These are phyloP conservation scores for Eupithecia dodoneata DNA, from an alignment of 2,888 invertebrate species.

Conservation along the genomic window DNA sequence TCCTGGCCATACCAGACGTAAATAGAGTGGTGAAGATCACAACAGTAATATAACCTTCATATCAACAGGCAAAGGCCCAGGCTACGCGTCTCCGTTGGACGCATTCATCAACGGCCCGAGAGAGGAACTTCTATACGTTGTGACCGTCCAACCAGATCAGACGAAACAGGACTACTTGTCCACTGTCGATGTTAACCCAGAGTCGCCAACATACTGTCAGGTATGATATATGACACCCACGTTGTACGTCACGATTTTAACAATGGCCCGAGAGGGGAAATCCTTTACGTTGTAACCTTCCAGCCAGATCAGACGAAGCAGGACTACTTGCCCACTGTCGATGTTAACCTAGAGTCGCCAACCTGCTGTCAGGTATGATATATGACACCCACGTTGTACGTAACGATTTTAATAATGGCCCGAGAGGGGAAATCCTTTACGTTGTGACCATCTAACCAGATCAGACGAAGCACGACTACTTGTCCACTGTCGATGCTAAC, in stretches of 20 bases:
- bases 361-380: constrained; percentile 89
- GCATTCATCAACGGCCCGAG: constrained; percentile 90
- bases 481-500: too few species aligned
- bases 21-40: background rate
- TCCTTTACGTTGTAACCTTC: constrained; percentile 95
- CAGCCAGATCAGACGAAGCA: constrained; percentile 90
- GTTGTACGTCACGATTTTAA: constrained; percentile 88
- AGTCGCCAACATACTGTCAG: constrained; percentile 92
- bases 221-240: constrained; percentile 68
- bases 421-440: constrained; percentile 93
- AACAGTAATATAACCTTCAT: background rate
- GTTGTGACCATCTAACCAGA: constrained; percentile 93
- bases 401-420: constrained; percentile 88
- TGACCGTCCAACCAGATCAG: constrained; percentile 91
- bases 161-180: constrained; percentile 94
- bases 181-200: constrained; percentile 95
- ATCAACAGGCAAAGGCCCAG: constrained; percentile 84
- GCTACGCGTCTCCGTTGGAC: constrained; percentile 90
- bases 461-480: constrained; percentile 77
- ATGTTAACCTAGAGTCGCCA: constrained; percentile 94
- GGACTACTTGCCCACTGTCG: constrained; percentile 95
- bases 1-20: too few species aligned
- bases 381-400: constrained; percentile 83
- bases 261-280: constrained; percentile 91
- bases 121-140: constrained; percentile 94